These are phyloP conservation scores for Venturia canescens DNA, from an alignment of 1,140 invertebrate genomes.

Conservation along the genomic window DNA sequence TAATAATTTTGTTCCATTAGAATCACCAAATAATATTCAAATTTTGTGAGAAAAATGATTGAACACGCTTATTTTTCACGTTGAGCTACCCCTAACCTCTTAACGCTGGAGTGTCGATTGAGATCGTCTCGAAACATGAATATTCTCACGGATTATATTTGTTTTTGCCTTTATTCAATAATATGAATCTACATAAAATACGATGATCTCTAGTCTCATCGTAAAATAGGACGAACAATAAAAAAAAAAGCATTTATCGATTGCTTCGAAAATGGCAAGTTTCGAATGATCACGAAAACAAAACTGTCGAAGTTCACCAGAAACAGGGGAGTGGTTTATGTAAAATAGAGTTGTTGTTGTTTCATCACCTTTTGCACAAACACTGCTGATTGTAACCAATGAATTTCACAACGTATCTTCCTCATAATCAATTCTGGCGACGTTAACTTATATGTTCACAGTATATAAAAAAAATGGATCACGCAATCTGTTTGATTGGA, in stretches of 20 bases:
- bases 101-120: too few species aligned
- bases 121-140: too few species aligned
- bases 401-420: neutral
- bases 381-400: neutral
- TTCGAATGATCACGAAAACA: neutral
- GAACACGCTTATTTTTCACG: too few species aligned
- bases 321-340: neutral
- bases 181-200: neutral
- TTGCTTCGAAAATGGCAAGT: neutral
- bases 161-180: neutral
- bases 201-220: too few species aligned
- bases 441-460: neutral
- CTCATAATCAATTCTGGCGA: neutral
- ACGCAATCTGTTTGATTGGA: neutral
- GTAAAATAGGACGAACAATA: neutral
- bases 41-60: too few species aligned
- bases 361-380: neutral
- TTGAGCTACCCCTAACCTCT: too few species aligned
- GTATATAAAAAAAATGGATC: neutral
- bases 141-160: too few species aligned
- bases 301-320: neutral
- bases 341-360: neutral
- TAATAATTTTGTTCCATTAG: too few species aligned
- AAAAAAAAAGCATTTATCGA: conserved; percentile 4
- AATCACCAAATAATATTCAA: too few species aligned